phyloP scores from a whole-genome alignment of 1,140 invertebrate species.

The Euglossa dilemma region DNA sequence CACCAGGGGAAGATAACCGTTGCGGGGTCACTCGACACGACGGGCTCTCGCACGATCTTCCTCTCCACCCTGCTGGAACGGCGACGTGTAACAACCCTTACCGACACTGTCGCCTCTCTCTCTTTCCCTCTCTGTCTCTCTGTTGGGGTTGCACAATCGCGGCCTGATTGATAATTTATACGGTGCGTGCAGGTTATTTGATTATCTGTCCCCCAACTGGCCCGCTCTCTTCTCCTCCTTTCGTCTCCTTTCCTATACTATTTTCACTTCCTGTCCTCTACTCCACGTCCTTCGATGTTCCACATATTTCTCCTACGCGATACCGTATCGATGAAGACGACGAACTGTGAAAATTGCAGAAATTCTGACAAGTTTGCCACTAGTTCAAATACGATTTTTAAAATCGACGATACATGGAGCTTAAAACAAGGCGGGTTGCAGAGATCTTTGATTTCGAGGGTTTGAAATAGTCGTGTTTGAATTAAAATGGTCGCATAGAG shows the following conservation, averaged over 20 bases:
- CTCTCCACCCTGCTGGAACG: slow-evolving; percentile 34
- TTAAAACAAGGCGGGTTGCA: too few species aligned
- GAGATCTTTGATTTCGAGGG: too few species aligned
- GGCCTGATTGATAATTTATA: slow-evolving; percentile 82
- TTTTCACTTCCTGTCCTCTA: slow-evolving; percentile 12
- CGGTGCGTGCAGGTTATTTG: slow-evolving; percentile 82
- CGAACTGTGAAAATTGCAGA: too few species aligned
- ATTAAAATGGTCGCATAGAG: too few species aligned
- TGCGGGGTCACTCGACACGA: slow-evolving; percentile 74
- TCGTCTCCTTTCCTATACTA: slow-evolving; percentile 40
- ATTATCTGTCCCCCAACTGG: slow-evolving; percentile 75
- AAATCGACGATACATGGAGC: too few species aligned
- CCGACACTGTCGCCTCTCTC: slow-evolving; percentile 64
- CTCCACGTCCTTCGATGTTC: not conserved
- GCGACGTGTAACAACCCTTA: slow-evolving; percentile 77
- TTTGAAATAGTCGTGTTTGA: too few species aligned
- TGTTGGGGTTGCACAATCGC: slow-evolving; percentile 81
- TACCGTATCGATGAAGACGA: too few species aligned
- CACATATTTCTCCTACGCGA: not conserved
- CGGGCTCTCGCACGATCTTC: slow-evolving; percentile 68
- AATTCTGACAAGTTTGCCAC: too few species aligned
- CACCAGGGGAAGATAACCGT: slow-evolving; percentile 73
- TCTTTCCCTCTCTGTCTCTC: slow-evolving; percentile 57
- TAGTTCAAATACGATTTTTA: too few species aligned
- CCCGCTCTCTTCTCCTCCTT: slow-evolving; percentile 45